phyloP scores from a whole-genome alignment of 2,113 vertebrate genomes.

The Cromileptes altivelis region DNA sequence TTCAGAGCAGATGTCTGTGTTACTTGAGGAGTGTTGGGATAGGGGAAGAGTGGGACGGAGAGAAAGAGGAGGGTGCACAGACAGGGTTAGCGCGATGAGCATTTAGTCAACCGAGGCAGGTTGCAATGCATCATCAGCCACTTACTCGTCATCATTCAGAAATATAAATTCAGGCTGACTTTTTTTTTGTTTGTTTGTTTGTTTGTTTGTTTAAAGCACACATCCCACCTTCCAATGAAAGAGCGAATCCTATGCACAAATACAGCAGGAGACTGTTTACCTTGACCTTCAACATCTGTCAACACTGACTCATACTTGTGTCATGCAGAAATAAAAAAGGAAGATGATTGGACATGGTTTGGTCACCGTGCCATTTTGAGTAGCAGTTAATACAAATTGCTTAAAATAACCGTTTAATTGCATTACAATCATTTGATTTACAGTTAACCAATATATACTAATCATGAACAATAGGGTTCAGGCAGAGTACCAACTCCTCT shows the following conservation, averaged over 20 bases:
- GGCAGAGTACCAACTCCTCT: background rate
- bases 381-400: background rate
- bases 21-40: constrained; percentile 66
- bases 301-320: constrained; percentile 19
- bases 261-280: constrained; percentile 18
- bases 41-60: constrained; percentile 62
- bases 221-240: constrained; percentile 11
- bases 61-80: constrained; percentile 66
- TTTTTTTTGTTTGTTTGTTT: background rate
- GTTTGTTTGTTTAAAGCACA: background rate
- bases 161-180: constrained; percentile 47
- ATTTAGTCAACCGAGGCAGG: constrained; percentile 69
- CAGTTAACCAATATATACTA: constrained; percentile 13
- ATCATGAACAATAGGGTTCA: background rate
- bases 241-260: background rate
- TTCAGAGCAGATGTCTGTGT: constrained; percentile 90
- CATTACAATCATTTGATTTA: background rate
- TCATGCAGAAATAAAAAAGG: background rate
- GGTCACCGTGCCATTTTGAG: background rate
- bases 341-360: background rate
- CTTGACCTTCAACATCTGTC: constrained; percentile 22
- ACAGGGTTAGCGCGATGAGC: constrained; percentile 79
- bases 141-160: constrained; percentile 75
- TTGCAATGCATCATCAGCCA: constrained; percentile 89
- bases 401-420: constrained; percentile 4